phyloP scores from a whole-genome alignment of 2,113 vertebrate genomes.

The Phyllostomus discolor region DNA sequence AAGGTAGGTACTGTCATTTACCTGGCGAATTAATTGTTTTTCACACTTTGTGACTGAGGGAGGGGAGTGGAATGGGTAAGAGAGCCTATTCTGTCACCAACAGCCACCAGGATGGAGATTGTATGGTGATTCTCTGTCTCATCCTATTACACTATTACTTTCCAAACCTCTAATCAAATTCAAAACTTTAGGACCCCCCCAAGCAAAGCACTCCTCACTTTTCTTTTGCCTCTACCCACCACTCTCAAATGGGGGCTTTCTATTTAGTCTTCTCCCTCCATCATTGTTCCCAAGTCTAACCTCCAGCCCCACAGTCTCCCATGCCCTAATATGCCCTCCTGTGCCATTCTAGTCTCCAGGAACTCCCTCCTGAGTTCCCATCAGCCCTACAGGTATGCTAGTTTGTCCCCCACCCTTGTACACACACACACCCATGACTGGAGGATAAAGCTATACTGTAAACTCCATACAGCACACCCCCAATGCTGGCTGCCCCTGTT shows the following conservation, averaged over 20 bases:
- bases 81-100: background rate
- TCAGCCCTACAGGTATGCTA: background rate
- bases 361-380: background rate
- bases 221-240: background rate
- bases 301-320: background rate
- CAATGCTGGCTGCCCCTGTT: too few relatives aligned
- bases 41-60: background rate
- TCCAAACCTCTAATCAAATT: background rate
- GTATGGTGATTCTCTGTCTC: background rate
- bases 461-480: background rate
- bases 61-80: background rate
- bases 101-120: background rate
- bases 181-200: background rate
- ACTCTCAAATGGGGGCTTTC: background rate
- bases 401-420: background rate
- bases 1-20: background rate
- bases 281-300: background rate
- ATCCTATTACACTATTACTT: background rate
- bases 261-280: background rate
- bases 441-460: background rate
- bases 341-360: background rate
- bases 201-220: background rate
- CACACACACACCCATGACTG: background rate
- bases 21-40: background rate
- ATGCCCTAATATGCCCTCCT: background rate